These are phyloP conservation scores for Megaceryle maxima DNA, from an alignment of 2,113 vertebrate species.

Conservation along the genomic window DNA sequence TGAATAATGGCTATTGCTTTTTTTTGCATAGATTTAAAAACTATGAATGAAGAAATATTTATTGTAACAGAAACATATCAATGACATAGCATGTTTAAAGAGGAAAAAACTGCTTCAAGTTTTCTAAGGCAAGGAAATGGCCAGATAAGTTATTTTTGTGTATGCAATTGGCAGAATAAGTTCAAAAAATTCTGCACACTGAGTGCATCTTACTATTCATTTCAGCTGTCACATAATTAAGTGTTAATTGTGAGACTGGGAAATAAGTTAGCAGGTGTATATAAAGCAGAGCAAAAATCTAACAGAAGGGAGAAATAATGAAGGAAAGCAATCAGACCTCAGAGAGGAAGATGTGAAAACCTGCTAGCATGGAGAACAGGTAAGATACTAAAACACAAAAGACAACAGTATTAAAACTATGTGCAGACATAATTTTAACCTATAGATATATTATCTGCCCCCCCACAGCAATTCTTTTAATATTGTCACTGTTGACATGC, in stretches of 20 bases:
- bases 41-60: neutral
- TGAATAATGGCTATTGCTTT: neutral
- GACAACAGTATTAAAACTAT: neutral
- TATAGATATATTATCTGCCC: no score
- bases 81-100: neutral
- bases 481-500: neutral
- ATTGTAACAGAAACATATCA: neutral
- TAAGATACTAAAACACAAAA: neutral
- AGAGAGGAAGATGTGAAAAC: neutral
- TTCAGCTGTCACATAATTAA: neutral
- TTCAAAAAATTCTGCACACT: neutral
- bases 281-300: neutral
- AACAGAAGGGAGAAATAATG: neutral
- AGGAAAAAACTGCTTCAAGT: neutral
- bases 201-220: neutral
- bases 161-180: neutral
- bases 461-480: neutral
- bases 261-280: neutral
- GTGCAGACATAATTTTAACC: neutral
- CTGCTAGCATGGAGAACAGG: neutral
- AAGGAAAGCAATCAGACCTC: neutral
- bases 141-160: neutral
- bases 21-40: neutral
- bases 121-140: neutral
- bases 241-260: neutral